Evolutionary conservation across 2,797 vertebrate genomes (phyloP).

Genomic region (Ispidina picta): DNA sequence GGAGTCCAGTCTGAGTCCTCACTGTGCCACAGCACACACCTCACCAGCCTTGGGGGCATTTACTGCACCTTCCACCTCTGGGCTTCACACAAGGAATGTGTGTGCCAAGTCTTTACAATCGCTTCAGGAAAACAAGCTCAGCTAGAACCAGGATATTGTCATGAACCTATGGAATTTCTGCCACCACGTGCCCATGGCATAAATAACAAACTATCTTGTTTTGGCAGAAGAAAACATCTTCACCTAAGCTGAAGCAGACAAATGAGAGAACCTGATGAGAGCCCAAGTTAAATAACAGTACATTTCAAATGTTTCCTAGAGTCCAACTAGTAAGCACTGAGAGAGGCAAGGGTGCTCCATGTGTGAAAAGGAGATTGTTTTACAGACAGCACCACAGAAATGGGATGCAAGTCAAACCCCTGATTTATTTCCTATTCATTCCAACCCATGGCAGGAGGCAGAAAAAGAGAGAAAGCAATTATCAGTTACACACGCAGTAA

Average conservation of each 20-base stretch:
- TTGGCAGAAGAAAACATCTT: neutral
- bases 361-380: neutral
- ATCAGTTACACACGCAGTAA: neutral
- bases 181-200: rapidly evolving
- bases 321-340: neutral
- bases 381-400: neutral
- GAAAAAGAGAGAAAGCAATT: neutral
- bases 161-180: rapidly evolving
- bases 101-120: neutral
- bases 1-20: neutral
- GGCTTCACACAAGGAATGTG: rapidly evolving
- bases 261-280: neutral
- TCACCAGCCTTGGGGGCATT: neutral
- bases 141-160: neutral
- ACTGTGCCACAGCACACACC: neutral
- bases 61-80: neutral
- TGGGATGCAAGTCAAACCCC: neutral
- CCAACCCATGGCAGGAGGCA: rapidly evolving
- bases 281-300: neutral
- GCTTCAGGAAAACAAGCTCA: neutral
- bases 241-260: rapidly evolving
- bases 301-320: neutral
- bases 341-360: neutral
- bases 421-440: neutral
- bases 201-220: neutral